A percentile compares a stretch with the other conserved stretches of the same genome.
Evolutionary conservation across 2,888 invertebrate genomes (phyloP).

Genomic region (Ormia ochracea): DNA sequence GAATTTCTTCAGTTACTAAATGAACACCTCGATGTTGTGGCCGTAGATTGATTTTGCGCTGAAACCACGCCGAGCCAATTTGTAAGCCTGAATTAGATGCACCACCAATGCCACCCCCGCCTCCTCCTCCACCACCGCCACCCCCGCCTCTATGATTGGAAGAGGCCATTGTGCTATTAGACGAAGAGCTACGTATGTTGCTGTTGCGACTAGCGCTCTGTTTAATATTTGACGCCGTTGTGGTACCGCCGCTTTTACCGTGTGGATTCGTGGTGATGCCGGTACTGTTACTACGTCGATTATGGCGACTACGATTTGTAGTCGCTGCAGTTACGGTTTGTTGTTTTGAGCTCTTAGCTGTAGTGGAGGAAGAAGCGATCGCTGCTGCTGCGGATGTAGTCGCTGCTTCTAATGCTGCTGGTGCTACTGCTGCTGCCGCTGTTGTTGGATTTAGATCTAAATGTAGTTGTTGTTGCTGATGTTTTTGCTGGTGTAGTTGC

Average conservation of each 20-base stretch:
- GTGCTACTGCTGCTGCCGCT: slow-evolving; percentile 67
- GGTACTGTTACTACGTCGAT: slow-evolving; percentile 64
- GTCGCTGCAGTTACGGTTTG: slow-evolving; percentile 41
- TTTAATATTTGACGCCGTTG: slow-evolving; percentile 70
- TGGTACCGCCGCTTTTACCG: slow-evolving; percentile 67
- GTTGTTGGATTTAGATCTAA: slow-evolving; percentile 65
- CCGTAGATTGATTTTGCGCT: slow-evolving; percentile 96
- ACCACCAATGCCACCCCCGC: slow-evolving; percentile 67
- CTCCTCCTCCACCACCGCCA: slow-evolving; percentile 63
- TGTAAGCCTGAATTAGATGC: slow-evolving; percentile 85
- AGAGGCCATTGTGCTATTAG: slow-evolving; percentile 78
- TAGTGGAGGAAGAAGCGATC: slow-evolving; percentile 48
- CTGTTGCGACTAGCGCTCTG: slow-evolving; percentile 76
- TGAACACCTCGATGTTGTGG: slow-evolving; percentile 98
- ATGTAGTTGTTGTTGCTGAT: slow-evolving; percentile 61
- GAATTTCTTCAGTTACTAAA: slow-evolving; percentile 96
- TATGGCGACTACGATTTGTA: slow-evolving; percentile 61
- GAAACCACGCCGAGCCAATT: slow-evolving; percentile 98
- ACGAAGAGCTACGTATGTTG: slow-evolving; percentile 77
- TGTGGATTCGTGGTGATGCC: slow-evolving; percentile 64
- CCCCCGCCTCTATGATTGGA: slow-evolving; percentile 76
- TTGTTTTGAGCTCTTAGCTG: slow-evolving; percentile 40
- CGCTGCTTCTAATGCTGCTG: slow-evolving; percentile 58
- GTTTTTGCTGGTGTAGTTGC: slow-evolving; percentile 67
- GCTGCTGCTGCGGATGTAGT: slow-evolving; percentile 45